Evolutionary conservation across 2,797 vertebrate genomes (phyloP).

Genomic region (Melanotaenia trifasciata): DNA sequence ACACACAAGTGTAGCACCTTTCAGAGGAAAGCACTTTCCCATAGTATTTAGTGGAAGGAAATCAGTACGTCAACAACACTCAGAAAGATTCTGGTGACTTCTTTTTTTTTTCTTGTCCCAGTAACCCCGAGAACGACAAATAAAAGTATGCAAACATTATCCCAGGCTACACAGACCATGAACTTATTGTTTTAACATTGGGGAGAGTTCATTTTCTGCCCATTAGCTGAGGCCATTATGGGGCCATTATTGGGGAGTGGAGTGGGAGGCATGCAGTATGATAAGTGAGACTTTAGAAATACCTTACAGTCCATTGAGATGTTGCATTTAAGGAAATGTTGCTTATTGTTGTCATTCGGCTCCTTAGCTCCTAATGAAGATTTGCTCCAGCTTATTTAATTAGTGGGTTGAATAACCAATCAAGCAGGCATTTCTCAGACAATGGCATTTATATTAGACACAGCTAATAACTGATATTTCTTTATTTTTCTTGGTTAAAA

Average conservation of each 20-base stretch:
- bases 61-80: conserved; percentile 66
- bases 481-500: neutral
- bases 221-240: conserved; percentile 63
- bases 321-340: conserved; percentile 45
- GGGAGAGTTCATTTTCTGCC: conserved; percentile 61
- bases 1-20: conserved; percentile 20
- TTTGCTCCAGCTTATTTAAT: conserved; percentile 31
- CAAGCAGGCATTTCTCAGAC: neutral
- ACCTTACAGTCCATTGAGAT: conserved; percentile 43
- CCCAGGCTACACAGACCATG: conserved; percentile 44
- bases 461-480: neutral
- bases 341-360: conserved; percentile 27
- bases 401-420: conserved; percentile 18
- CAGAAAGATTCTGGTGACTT: conserved; percentile 56
- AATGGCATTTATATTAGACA: neutral
- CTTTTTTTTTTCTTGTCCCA: conserved; percentile 54
- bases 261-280: conserved; percentile 27
- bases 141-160: conserved; percentile 72
- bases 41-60: conserved; percentile 62
- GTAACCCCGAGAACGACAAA: conserved; percentile 78
- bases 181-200: conserved; percentile 65
- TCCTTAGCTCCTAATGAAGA: conserved; percentile 21
- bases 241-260: conserved; percentile 30
- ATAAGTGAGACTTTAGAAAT: conserved; percentile 43
- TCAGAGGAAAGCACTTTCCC: conserved; percentile 36